Base-by-base conservation (phyloP, 2,797 vertebrate genomes). In the Sebastes trivittatus region DNA sequence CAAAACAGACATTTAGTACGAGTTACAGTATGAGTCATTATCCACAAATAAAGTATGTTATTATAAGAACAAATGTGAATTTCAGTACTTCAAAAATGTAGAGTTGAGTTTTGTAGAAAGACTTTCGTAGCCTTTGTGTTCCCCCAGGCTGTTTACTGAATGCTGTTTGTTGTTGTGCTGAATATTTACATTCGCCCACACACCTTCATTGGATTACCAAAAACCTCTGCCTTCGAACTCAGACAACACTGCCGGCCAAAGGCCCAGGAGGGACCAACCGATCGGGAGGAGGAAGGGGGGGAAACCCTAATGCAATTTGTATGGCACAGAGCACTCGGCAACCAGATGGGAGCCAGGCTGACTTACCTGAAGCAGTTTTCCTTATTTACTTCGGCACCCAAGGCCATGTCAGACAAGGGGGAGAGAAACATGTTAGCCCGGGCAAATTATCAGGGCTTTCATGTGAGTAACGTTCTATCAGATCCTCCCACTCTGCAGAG, bases 341-440 rank as follows among this genome's bases (percentile, higher is more conserved):
- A 82, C 78, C 89, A 92, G 90, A 93, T 89, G 84, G 85, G 73
- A 85, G 72, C 84, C 64, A 29, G 82, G 61, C 80, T 86, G 89
- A 87, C 87, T 92, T 88, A 92, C 90, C 92, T 89, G 76, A 71
- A 90, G 85, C 89, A 72, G 84, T 88, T 82, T 89, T 86, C 85
- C 90, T 93, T 95, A 95, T 95, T 95, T 95, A 95, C 94, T 91
- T 90, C 73, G 11, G 61, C 3, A 80, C 94, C 87, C 84, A 89
- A 93, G 91, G 93, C 93, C 84, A 84, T 90, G 89, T 92, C 92
- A 92, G 80, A 90, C 84, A 85, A 88, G 88, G 72, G 77, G 82
- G 82, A 56, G 83, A 82, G 89, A 90, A 90, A 87, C 88, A 80
- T 86, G 90, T 92, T 90, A 88, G 91, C 84, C 78, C 2, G 65